These are phyloP conservation scores for Scylla paramamosain DNA, from an alignment of 1,140 invertebrate genomes.

Conservation along the genomic window DNA sequence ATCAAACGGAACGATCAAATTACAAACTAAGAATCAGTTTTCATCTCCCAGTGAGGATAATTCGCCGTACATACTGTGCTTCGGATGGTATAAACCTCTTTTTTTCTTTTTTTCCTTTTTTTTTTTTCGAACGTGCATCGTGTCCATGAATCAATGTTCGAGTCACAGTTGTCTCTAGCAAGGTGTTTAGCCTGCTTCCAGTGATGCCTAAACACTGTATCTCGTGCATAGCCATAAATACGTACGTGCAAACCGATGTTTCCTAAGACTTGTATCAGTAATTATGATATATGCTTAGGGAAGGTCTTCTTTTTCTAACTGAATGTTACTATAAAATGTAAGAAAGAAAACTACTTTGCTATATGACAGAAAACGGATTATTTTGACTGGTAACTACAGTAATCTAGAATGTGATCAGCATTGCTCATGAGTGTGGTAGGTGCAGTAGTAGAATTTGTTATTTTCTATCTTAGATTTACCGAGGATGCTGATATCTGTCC, in stretches of 20 bases:
- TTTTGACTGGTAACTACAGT: background rate
- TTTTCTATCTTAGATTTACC: background rate
- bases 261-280: background rate
- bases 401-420: conserved; percentile 1
- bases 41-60: background rate
- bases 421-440: background rate
- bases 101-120: no score
- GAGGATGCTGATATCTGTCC: background rate
- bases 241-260: background rate
- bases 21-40: background rate
- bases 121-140: background rate
- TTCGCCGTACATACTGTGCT: background rate
- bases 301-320: conserved; percentile 15
- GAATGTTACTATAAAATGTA: background rate
- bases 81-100: background rate
- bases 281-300: background rate
- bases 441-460: background rate
- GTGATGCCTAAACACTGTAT: conserved; percentile 1
- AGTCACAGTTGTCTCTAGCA: background rate
- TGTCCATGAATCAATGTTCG: background rate
- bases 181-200: background rate
- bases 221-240: conserved; percentile 2
- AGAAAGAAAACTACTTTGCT: conserved; percentile 23
- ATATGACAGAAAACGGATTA: conserved; percentile 2
- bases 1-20: background rate